Conservation (phyloP, 2,888 invertebrate genomes). For the Catotricha subobsoleta region DNA sequence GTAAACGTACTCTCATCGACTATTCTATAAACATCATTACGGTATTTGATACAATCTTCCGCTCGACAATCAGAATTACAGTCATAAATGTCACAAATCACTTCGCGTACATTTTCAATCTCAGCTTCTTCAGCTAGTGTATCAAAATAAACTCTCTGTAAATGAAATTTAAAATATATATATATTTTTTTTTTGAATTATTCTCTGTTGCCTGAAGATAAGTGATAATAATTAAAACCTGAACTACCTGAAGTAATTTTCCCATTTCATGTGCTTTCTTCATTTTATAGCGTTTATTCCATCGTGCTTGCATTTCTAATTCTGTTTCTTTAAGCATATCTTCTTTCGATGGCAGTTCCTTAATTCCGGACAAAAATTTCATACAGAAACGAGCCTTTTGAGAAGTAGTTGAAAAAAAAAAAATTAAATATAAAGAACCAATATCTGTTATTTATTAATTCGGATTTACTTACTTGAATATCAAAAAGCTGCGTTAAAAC, state of each 20-base stretch:
- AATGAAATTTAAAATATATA: too few species aligned
- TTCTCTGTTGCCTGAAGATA: too few species aligned
- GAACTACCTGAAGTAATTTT: too few species aligned
- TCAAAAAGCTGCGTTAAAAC: conserved; percentile 77
- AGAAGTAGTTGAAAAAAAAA: neutral
- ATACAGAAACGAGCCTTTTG: conserved; percentile 36
- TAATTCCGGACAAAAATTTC: conserved; percentile 41
- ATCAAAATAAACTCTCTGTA: neutral
- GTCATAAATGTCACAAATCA: neutral
- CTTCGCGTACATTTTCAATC: neutral
- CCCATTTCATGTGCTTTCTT: conserved; percentile 74
- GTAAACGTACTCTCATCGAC: neutral
- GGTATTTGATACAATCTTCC: neutral
- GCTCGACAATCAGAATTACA: neutral
- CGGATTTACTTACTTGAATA: conserved; percentile 53
- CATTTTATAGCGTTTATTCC: conserved; percentile 43
- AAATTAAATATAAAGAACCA: neutral
- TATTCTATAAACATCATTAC: neutral
- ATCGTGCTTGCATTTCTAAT: conserved; percentile 38
- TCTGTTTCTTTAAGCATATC: conserved; percentile 46
- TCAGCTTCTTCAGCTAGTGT: neutral
- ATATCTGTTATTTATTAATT: conserved; percentile 1
- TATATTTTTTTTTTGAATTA: too few species aligned
- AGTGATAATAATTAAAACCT: too few species aligned
- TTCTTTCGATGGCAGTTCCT: conserved; percentile 38